phyloP scores from a whole-genome alignment of 2,888 invertebrate genomes.

The Pemphredon lugubris region DNA sequence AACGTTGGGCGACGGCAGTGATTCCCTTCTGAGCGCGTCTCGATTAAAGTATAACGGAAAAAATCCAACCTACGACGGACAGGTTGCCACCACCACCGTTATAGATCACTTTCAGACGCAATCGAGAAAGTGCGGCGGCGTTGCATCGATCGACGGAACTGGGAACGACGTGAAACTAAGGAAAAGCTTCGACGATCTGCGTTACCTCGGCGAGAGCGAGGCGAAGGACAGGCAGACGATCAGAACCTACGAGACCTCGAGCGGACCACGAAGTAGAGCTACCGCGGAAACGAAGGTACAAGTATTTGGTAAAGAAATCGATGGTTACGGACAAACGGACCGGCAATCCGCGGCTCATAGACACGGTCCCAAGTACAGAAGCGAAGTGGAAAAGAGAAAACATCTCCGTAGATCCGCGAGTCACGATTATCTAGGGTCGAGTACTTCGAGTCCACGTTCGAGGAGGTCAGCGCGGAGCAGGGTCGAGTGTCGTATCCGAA shows the following conservation, averaged over 20 bases:
- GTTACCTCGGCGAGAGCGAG: conserved; percentile 25
- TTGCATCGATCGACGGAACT: conserved; percentile 2
- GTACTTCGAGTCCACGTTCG: conserved; percentile 66
- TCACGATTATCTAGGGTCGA: conserved; percentile 74
- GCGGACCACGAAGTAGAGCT: conserved; percentile 15
- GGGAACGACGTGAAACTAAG: conserved; percentile 26
- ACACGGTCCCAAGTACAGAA: conserved; percentile 64
- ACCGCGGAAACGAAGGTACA: too few species aligned
- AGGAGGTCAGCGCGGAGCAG: conserved; percentile 66
- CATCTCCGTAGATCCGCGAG: conserved; percentile 74
- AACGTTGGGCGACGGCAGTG: conserved; percentile 83
- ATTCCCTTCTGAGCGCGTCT: conserved; percentile 87
- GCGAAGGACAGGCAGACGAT: conserved; percentile 45
- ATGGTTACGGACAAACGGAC: conserved; percentile 50
- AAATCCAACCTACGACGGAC: conserved; percentile 46
- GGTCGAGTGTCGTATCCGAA: conserved; percentile 75
- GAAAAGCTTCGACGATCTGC: conserved; percentile 58
- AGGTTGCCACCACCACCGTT: conserved; percentile 16
- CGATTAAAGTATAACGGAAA: conserved; percentile 74
- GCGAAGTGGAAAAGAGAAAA: conserved; percentile 74
- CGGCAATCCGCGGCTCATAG: too few species aligned
- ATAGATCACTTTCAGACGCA: conserved; percentile 46
- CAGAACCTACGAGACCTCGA: conserved; percentile 47
- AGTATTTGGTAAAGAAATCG: conserved; percentile 31
- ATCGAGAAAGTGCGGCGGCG: conserved; percentile 2